phyloP scores from a whole-genome alignment of 2,113 vertebrate species.

The Parus major region DNA sequence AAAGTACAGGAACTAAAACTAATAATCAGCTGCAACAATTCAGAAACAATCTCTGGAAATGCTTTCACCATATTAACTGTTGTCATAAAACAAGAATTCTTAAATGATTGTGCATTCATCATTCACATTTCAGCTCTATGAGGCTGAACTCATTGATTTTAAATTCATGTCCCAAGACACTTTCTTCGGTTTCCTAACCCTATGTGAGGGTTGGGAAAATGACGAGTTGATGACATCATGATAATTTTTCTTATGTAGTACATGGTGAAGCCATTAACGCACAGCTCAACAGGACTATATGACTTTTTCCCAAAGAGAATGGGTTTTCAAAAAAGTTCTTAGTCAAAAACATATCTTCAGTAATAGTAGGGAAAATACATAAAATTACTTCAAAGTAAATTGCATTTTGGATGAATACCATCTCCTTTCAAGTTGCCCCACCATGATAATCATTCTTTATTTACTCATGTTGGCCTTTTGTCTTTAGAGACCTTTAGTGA shows the following conservation, averaged over 20 bases:
- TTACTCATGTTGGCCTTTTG: slow-evolving; percentile 67
- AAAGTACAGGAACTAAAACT: background rate
- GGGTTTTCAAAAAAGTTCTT: slow-evolving; percentile 26
- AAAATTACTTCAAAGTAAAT: slow-evolving; percentile 63
- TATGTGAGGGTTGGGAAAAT: slow-evolving; percentile 19
- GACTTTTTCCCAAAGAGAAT: slow-evolving; percentile 25
- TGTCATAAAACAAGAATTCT: background rate
- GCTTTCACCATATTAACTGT: background rate
- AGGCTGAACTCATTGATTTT: slow-evolving; percentile 22
- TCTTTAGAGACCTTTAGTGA: slow-evolving; percentile 67
- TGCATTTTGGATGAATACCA: slow-evolving; percentile 69
- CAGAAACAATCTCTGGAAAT: background rate
- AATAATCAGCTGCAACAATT: background rate
- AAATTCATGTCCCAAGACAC: background rate
- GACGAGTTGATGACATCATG: slow-evolving; percentile 60
- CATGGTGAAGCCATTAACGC: slow-evolving; percentile 62
- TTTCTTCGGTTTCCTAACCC: slow-evolving; percentile 22
- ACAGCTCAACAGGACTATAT: background rate
- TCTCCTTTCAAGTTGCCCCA: slow-evolving; percentile 57
- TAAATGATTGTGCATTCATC: background rate
- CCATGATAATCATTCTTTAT: slow-evolving; percentile 64
- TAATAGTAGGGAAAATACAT: slow-evolving; percentile 66
- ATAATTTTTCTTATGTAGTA: slow-evolving; percentile 44
- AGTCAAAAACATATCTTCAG: slow-evolving; percentile 64
- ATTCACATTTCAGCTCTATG: background rate